phyloP scores from a whole-genome alignment of 2,113 vertebrate species.

The Passer montanus region DNA sequence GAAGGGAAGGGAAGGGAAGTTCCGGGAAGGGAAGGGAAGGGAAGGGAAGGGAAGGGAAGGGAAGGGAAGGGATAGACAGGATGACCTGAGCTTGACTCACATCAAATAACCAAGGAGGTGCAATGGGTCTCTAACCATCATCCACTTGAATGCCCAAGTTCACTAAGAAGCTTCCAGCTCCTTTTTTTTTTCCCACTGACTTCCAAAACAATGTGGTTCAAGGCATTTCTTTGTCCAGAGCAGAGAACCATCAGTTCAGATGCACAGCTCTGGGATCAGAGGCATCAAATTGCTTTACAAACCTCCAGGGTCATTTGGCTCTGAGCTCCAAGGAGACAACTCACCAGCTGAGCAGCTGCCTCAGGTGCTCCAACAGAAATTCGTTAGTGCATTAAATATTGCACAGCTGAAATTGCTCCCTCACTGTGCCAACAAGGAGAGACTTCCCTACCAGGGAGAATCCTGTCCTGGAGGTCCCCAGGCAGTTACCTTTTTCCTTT shows the following conservation, averaged over 20 bases:
- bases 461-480: neutral
- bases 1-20: too few species aligned
- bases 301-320: neutral
- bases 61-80: too few species aligned
- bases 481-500: neutral
- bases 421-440: neutral
- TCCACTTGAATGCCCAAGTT: neutral
- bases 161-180: neutral
- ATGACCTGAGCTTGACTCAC: neutral
- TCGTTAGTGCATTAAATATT: neutral
- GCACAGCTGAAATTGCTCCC: neutral
- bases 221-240: neutral
- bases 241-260: neutral
- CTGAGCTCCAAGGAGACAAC: neutral
- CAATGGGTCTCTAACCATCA: neutral
- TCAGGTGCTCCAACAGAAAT: neutral
- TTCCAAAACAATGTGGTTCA: neutral
- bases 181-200: neutral
- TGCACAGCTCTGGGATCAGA: neutral
- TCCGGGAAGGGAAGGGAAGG: too few species aligned
- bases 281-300: neutral
- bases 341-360: neutral
- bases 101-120: neutral
- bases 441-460: neutral
- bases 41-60: too few species aligned